These are phyloP conservation scores for Miichthys miiuy DNA, from an alignment of 2,797 vertebrate genomes.

Conservation along the genomic window DNA sequence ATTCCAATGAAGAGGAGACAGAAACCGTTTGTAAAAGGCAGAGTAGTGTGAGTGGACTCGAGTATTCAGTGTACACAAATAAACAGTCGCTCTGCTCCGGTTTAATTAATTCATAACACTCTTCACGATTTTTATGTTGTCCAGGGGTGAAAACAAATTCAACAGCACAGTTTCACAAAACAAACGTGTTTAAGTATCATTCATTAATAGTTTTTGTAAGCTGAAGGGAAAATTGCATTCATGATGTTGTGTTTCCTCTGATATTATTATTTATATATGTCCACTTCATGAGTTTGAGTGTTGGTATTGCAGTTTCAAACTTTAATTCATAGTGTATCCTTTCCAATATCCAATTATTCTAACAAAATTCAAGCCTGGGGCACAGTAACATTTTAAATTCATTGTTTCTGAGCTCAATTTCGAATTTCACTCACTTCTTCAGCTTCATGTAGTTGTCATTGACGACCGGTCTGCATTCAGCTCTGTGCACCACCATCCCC, in stretches of 20 bases:
- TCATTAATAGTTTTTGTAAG: not conserved
- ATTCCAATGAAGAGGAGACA: conserved; percentile 53
- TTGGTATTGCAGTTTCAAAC: no score
- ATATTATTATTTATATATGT: no score
- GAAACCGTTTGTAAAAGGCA: conserved; percentile 41
- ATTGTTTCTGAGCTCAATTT: not conserved
- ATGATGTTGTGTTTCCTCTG: not conserved
- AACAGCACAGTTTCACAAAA: conserved; percentile 15
- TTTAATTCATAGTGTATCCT: no score
- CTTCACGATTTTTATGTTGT: conserved; percentile 12
- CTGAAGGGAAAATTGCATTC: not conserved
- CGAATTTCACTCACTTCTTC: conserved; percentile 87
- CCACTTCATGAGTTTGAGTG: not conserved
- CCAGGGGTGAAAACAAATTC: conserved; percentile 7
- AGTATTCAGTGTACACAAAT: conserved; percentile 52
- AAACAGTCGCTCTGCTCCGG: conserved; percentile 22
- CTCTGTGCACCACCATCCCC: conserved; percentile 94
- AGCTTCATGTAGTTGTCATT: conserved; percentile 94
- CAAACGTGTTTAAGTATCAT: conserved; percentile 9
- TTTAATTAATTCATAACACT: conserved; percentile 35
- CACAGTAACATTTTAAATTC: not conserved
- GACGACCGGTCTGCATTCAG: conserved; percentile 92
- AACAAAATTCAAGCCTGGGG: not conserved
- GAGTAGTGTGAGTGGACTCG: conserved; percentile 20
- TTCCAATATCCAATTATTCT: not conserved